These are phyloP conservation scores for Stenotaenia linearis DNA, from an alignment of 2,888 invertebrate genomes.

Conservation along the genomic window DNA sequence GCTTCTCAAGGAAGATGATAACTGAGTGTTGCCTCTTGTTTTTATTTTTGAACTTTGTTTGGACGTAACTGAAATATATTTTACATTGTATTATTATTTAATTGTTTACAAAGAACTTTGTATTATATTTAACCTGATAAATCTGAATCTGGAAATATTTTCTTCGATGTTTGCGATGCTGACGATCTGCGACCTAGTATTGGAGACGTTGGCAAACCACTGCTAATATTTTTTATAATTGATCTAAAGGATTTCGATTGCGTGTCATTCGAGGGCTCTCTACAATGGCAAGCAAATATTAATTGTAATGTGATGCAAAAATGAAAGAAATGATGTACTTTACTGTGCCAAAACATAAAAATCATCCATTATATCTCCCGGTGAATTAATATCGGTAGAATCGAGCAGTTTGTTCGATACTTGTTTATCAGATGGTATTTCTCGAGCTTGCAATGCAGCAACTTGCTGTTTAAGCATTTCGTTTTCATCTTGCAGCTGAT, in stretches of 20 bases:
- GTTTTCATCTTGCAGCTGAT: constrained; percentile 77
- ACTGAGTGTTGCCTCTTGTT: neutral
- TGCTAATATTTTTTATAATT: constrained; percentile 63
- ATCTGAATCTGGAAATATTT: neutral
- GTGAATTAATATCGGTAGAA: constrained; percentile 52
- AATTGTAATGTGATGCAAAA: neutral
- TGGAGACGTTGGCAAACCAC: constrained; percentile 60
- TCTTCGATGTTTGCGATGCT: neutral
- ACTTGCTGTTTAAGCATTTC: constrained; percentile 56
- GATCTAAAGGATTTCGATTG: constrained; percentile 60
- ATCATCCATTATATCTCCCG: constrained; percentile 78
- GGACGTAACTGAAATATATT: neutral
- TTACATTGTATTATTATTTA: neutral
- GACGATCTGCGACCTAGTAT: constrained; percentile 58
- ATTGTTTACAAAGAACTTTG: neutral
- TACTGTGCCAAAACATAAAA: constrained; percentile 84
- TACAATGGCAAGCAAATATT: constrained; percentile 39
- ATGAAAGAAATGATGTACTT: constrained; percentile 39
- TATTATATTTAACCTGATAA: neutral
- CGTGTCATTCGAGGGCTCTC: constrained; percentile 55
- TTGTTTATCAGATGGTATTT: neutral
- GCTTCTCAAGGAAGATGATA: neutral
- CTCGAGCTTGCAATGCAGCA: constrained; percentile 26
- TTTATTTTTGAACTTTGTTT: neutral
- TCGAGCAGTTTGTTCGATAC: constrained; percentile 29